Evolutionary conservation across 2,797 vertebrate genomes (phyloP), one percentile per base, ranked within the genome.

Genomic region (Borostomias antarcticus): DNA sequence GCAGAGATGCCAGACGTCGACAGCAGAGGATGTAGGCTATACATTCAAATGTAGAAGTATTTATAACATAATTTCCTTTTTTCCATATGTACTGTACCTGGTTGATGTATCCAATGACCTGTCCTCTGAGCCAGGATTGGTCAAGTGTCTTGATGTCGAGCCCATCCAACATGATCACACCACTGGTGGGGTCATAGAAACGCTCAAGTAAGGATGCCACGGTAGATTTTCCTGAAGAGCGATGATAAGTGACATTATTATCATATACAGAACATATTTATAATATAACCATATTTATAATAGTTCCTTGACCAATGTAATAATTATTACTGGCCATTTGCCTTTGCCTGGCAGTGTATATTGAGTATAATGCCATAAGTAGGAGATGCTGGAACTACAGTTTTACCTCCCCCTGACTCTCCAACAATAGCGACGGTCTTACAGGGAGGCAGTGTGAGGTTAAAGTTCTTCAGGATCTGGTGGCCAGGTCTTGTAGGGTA

Each of bases 341-440:
- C 1, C 7, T 33, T 56, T 33, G 51, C 26, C 26, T 30, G 25
- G 28, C 26, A 54, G 4, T 28, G 11, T 54, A 17, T 28, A 28
- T 54, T 21, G 15, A 57, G 28, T 13, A 11, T 58, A 21, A 26
- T 21, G 15, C 17, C 7, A 10, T 29, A 6, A 21, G 15, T 30
- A 23, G 21, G 7, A 21, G 19, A 25, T 51, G 21, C 4, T 23
- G 28, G 19, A n/a, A 30, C 59, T n/a, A 19, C 70, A n/a, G n/a
- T n/a, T n/a, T 89, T 86, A 99, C 97, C 97, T 95, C 95, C 96
- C 32, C 97, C 97, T 0, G 97, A 98, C 62, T 96, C 94, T 57
- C 97, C 97, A 66, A 98, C 97, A 0, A 98, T 93, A 54, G 97
- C 97, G 13, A 99, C 92, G 0, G 94, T 96, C 89, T 94, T 95